These are phyloP conservation scores for Dendrolimus houi DNA, from an alignment of 2,888 invertebrate genomes.

Conservation along the genomic window DNA sequence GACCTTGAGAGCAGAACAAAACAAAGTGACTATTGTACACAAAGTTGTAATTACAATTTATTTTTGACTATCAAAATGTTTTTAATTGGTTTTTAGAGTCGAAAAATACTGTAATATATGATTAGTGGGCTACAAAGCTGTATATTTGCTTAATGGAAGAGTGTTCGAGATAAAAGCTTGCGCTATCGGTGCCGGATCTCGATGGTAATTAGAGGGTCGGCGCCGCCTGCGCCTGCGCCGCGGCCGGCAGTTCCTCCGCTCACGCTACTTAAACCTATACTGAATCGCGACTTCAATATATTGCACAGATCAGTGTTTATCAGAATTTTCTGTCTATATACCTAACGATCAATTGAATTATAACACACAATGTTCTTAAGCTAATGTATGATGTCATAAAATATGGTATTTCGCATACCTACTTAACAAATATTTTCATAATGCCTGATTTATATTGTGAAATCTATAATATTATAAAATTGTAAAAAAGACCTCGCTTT, in stretches of 20 bases:
- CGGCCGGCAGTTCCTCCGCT: conserved; percentile 38
- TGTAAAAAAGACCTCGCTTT: no score
- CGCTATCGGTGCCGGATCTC: conserved; percentile 63
- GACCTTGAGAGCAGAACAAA: conserved; percentile 32
- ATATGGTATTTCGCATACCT: no score
- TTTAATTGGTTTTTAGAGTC: conserved; percentile 66
- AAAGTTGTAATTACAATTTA: conserved; percentile 46
- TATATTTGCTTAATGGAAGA: conserved; percentile 75
- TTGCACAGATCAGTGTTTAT: no score
- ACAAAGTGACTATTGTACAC: conserved; percentile 29
- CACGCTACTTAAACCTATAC: conserved; percentile 70
- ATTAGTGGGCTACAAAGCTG: conserved; percentile 64
- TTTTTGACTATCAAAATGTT: conserved; percentile 73
- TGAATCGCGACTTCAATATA: conserved; percentile 18
- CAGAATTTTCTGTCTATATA: no score
- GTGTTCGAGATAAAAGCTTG: conserved; percentile 68
- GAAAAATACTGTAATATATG: conserved; percentile 64
- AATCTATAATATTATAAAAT: no score
- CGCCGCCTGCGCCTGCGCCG: conserved; percentile 24
- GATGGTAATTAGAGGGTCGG: conserved; percentile 63
- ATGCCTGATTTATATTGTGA: no score
- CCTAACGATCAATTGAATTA: no score
- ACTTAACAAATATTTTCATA: no score
- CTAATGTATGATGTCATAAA: no score
- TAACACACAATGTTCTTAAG: no score